phyloP scores from a whole-genome alignment of 2,113 vertebrate genomes.

The Ceuthmochares aereus region DNA sequence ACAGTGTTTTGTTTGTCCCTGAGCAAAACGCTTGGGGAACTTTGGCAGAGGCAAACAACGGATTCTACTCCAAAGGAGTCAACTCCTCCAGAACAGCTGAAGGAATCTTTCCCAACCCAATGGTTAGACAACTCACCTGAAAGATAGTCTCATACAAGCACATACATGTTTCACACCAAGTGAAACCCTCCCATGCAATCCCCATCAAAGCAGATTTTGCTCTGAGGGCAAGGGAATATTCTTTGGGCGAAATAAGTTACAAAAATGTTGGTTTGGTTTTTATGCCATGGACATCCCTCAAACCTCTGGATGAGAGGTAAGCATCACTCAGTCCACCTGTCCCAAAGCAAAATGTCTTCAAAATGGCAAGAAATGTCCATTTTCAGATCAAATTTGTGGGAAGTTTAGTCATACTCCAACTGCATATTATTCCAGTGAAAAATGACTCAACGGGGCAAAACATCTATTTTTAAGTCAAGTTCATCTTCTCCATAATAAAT shows the following conservation, averaged over 20 bases:
- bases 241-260: not conserved
- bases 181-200: not conserved
- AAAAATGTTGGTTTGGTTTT: not conserved
- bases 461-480: slow-evolving; percentile 43
- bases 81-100: not conserved
- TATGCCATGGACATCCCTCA: not conserved
- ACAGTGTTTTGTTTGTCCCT: not conserved
- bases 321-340: not conserved
- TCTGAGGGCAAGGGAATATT: not conserved
- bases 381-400: not conserved
- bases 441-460: slow-evolving; percentile 31
- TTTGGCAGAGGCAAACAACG: not conserved
- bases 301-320: not conserved
- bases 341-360: not conserved
- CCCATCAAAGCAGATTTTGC: not conserved
- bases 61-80: not conserved
- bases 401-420: not conserved
- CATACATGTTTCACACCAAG: not conserved
- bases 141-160: not conserved
- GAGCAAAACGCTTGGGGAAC: not conserved
- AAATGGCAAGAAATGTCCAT: not conserved
- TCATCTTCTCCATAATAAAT: not conserved
- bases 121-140: not conserved
- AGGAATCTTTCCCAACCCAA: not conserved
- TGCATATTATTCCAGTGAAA: not conserved